phyloP scores from a whole-genome alignment of 2,888 invertebrate genomes.

The Amphipyra berbera region DNA sequence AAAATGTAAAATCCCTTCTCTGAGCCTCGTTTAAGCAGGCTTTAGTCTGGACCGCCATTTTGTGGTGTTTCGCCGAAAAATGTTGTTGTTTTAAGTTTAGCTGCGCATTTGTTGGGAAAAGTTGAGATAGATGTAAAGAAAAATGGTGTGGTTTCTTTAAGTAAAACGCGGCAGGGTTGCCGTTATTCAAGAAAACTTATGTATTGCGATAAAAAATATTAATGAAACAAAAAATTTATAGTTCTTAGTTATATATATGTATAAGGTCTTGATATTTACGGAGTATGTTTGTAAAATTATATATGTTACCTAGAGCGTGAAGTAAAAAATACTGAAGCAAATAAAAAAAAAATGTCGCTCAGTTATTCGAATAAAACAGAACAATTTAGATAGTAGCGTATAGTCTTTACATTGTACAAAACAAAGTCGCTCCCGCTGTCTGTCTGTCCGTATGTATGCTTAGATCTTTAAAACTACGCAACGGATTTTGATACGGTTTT shows the following conservation, averaged over 20 bases:
- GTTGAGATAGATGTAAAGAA: background rate
- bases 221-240: no score
- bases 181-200: no score
- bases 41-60: slow-evolving; percentile 16
- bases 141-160: slow-evolving; percentile 2
- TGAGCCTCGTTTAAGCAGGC: slow-evolving; percentile 9
- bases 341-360: background rate
- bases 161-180: background rate
- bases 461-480: no score
- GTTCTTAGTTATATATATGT: no score
- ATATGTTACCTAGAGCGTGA: background rate
- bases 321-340: background rate
- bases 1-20: slow-evolving; percentile 12
- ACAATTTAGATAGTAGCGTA: background rate
- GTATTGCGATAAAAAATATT: no score
- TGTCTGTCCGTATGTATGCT: no score
- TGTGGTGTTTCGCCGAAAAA: background rate
- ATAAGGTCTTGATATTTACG: no score
- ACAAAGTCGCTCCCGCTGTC: no score
- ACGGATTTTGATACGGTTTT: no score
- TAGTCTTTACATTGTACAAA: no score
- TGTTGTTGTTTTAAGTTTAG: slow-evolving; percentile 11
- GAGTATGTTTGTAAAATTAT: background rate
- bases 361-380: slow-evolving; percentile 6
- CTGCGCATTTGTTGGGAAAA: background rate